Evolutionary conservation across 2,797 vertebrate species (phyloP).

Genomic region (Mareca strepera): DNA sequence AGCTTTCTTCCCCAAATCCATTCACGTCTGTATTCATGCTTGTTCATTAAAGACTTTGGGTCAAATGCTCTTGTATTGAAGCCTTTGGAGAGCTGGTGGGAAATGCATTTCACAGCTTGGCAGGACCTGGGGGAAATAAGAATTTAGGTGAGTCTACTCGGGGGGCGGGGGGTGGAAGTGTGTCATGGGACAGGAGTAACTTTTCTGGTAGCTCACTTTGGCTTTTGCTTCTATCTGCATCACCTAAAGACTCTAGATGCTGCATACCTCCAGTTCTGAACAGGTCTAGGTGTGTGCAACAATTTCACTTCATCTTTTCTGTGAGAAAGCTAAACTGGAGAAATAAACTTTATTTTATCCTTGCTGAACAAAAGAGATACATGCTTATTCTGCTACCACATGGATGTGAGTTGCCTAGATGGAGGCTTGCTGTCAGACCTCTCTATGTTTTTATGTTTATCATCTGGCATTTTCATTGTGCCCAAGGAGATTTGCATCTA

Average conservation of each 20-base stretch:
- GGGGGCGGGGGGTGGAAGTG: too few relatives aligned
- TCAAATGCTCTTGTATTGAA: neutral
- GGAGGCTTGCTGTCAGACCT: neutral
- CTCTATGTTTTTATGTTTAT: neutral
- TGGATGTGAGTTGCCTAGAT: neutral
- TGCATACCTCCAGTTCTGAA: neutral
- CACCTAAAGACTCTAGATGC: neutral
- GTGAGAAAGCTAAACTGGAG: neutral
- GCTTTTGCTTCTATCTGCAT: neutral
- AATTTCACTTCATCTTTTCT: neutral
- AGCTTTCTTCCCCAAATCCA: neutral
- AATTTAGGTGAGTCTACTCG: neutral
- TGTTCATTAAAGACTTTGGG: neutral
- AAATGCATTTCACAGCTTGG: neutral
- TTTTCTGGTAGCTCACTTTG: neutral
- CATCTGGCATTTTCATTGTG: neutral
- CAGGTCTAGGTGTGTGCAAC: neutral
- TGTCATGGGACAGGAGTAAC: neutral
- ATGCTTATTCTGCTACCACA: neutral
- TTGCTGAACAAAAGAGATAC: neutral
- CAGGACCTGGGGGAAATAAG: neutral
- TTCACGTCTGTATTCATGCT: neutral
- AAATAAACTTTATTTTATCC: neutral
- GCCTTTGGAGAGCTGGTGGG: neutral
- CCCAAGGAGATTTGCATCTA: neutral